Percentiles rank a stretch among this genome's conserved stretches.
Evolutionary conservation across 2,888 invertebrate genomes (phyloP).

Genomic region (Timandra comae): DNA sequence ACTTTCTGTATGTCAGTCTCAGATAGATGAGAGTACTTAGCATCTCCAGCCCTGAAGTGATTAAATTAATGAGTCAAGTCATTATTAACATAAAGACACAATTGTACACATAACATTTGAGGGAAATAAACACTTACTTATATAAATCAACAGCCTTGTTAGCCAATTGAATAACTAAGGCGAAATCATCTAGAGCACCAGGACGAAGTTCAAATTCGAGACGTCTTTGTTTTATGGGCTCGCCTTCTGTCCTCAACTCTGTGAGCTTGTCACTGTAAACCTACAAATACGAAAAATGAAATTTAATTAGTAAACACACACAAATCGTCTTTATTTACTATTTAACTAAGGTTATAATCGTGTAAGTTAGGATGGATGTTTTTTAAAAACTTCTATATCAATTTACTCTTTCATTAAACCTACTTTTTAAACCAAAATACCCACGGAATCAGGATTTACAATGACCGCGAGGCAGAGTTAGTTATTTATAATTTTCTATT

Average conservation of each 20-base stretch:
- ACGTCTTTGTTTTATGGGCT: constrained; percentile 91
- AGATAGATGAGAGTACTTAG: constrained; percentile 87
- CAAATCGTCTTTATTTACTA: too few relatives aligned
- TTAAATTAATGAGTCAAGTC: too few relatives aligned
- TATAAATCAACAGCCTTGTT: constrained; percentile 86
- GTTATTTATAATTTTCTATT: background rate
- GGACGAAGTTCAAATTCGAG: constrained; percentile 89
- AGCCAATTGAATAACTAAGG: constrained; percentile 85
- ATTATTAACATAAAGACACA: too few relatives aligned
- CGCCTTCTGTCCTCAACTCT: constrained; percentile 85
- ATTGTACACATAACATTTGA: background rate
- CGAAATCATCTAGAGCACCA: constrained; percentile 87
- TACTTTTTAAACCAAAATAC: too few relatives aligned
- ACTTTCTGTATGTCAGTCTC: constrained; percentile 89
- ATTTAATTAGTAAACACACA: too few relatives aligned
- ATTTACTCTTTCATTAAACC: too few relatives aligned
- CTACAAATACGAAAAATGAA: constrained; percentile 31
- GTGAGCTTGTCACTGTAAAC: constrained; percentile 79
- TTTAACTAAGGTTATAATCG: too few relatives aligned
- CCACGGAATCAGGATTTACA: too few relatives aligned
- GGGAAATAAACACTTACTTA: constrained; percentile 51
- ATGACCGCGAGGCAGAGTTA: too few relatives aligned
- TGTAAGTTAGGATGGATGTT: too few relatives aligned
- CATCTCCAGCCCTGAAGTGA: constrained; percentile 76
- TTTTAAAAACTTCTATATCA: too few relatives aligned